Evolutionary conservation across 2,888 invertebrate species (phyloP), one percentile per base, ranked within the genome.

Genomic region (Parapristionchus giblindavisi): DNA sequence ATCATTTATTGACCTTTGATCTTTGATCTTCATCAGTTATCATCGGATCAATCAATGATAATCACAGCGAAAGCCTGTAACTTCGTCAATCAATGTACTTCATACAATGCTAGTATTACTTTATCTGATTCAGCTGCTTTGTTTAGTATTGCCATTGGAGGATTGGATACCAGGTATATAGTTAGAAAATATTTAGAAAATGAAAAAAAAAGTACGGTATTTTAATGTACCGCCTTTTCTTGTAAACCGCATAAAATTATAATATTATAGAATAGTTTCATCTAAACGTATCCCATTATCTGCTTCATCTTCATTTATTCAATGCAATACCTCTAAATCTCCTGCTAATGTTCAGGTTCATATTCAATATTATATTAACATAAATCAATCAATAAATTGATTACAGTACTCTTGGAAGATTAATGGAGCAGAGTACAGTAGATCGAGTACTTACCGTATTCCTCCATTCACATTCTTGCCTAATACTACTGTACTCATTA

Each of bases 341-440:
- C 70, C 70, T 2, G 36, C 70, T 3, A 38, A 70, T 54, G 70
- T 54, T 11, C 4, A 34, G 24, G 70, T 70, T 1, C 43, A 27
- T 5, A 29, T 0, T 51, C 8, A 14, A 43, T 27, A 38, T 6
- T 63, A 29, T 24, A 36, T n/a, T 61, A n/a, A n/a, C 6, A 63
- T 40, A 40, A 40, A 60, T 36, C 27, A 6, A 21, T 8, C 5
- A 58, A 1, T 27, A 21, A 1, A n/a, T 54, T 14, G 54, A 51
- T 70, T 70, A 36, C 70, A 70, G 70, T 70, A 70, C 54, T 52
- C 54, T 5, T 70, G 70, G 70, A 70, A 38, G 36, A 8, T 70
- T 8, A 29, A 54, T 29, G 70, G 70, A 1, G 70, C 14, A 14
- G 70, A 70, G 38, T 5, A 36, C 36, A 43, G 54, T 21, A 52